phyloP scores from a whole-genome alignment of 2,797 vertebrate genomes.

The Sarcoramphus papa region DNA sequence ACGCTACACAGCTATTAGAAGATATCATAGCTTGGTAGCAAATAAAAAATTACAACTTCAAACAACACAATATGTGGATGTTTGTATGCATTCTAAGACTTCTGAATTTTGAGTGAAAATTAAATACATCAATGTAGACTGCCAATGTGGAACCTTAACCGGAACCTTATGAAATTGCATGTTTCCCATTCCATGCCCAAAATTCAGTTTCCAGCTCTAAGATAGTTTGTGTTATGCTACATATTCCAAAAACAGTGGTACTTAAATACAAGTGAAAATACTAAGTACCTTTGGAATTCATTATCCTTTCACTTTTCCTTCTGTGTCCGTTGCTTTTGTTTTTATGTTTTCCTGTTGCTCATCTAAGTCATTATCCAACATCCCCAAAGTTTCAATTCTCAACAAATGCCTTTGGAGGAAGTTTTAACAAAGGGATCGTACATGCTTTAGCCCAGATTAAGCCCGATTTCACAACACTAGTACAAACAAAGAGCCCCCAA shows the following conservation, averaged over 20 bases:
- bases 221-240: not conserved
- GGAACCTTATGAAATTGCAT: not conserved
- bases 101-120: constrained; percentile 53
- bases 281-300: not conserved
- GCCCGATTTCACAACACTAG: not conserved
- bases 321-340: not conserved
- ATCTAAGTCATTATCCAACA: not conserved
- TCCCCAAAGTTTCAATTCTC: not conserved
- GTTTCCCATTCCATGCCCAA: not conserved
- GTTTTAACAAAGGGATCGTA: not conserved
- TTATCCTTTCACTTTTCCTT: not conserved
- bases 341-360: not conserved
- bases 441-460: not conserved
- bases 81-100: constrained; percentile 26
- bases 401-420: not conserved
- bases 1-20: constrained; percentile 14
- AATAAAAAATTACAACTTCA: constrained; percentile 41
- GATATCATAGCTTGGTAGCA: constrained; percentile 24
- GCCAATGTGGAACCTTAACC: not conserved
- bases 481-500: not conserved
- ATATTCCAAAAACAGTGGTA: not conserved
- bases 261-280: not conserved
- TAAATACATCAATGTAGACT: constrained; percentile 23
- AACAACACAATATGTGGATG: constrained; percentile 20
- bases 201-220: not conserved